Conservation (phyloP, 2,797 vertebrate species). For the Melanogrammus aeglefinus region DNA sequence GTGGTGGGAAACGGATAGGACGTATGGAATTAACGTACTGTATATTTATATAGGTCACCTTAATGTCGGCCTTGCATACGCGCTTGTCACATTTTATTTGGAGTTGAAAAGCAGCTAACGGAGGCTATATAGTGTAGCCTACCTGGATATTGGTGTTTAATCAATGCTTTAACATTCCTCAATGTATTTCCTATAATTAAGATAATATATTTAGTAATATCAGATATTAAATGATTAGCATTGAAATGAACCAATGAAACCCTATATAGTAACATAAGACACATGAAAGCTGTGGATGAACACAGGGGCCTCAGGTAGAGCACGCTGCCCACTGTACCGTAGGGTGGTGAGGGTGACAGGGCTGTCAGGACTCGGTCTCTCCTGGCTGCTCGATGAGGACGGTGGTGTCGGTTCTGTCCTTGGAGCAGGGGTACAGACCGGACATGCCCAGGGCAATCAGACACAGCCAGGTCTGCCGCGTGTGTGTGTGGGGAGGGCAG, state of each 20-base stretch:
- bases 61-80: neutral
- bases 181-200: neutral
- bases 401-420: slow-evolving; percentile 68
- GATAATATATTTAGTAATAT: neutral
- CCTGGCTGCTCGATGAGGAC: slow-evolving; percentile 67
- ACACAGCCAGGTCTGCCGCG: slow-evolving; percentile 80
- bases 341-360: too few species aligned
- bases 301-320: too few species aligned
- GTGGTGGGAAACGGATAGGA: slow-evolving; percentile 37
- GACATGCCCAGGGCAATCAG: slow-evolving; percentile 81
- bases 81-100: neutral
- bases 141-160: neutral
- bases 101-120: neutral
- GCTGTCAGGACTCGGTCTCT: slow-evolving; percentile 48
- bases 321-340: neutral
- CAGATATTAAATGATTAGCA: neutral
- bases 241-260: neutral
- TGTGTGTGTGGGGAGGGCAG: slow-evolving; percentile 1
- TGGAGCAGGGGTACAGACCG: slow-evolving; percentile 69
- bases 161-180: neutral
- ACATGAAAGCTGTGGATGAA: too few species aligned
- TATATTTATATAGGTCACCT: neutral
- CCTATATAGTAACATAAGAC: too few species aligned
- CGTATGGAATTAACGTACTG: neutral
- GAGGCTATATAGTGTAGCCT: neutral